phyloP scores from a whole-genome alignment of 1,140 invertebrate species.

The Pristionchus pacificus region DNA sequence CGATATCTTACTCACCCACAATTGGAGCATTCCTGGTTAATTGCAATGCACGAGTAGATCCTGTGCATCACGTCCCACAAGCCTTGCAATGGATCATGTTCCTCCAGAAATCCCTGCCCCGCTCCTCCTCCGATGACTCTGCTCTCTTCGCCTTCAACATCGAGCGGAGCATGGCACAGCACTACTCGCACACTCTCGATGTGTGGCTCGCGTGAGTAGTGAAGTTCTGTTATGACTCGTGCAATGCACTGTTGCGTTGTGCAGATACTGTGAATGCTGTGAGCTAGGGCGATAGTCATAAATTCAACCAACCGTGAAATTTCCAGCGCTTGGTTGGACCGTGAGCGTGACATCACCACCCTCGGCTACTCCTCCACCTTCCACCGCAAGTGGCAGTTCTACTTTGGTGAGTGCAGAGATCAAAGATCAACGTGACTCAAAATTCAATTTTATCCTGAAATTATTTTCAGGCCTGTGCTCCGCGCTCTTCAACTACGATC shows the following conservation, averaged over 20 bases:
- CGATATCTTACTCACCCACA: no score
- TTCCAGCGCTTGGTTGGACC: constrained; percentile 35
- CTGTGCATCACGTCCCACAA: no score
- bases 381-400: constrained; percentile 46
- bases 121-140: neutral
- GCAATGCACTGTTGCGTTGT: no score
- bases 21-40: neutral
- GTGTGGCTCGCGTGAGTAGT: constrained; percentile 33
- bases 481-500: constrained; percentile 39
- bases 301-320: no score
- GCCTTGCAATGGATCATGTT: no score
- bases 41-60: neutral
- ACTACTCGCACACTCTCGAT: constrained; percentile 42
- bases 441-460: neutral
- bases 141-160: neutral
- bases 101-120: neutral
- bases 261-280: no score
- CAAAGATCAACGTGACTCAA: neutral
- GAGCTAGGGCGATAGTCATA: no score
- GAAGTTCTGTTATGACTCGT: constrained; percentile 7
- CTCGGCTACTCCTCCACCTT: constrained; percentile 33
- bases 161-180: constrained; percentile 27
- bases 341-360: constrained; percentile 22
- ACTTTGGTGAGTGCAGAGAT: constrained; percentile 22
- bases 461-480: constrained; percentile 28